Conservation (phyloP, 2,888 invertebrate species). For the Acronicta psi region DNA sequence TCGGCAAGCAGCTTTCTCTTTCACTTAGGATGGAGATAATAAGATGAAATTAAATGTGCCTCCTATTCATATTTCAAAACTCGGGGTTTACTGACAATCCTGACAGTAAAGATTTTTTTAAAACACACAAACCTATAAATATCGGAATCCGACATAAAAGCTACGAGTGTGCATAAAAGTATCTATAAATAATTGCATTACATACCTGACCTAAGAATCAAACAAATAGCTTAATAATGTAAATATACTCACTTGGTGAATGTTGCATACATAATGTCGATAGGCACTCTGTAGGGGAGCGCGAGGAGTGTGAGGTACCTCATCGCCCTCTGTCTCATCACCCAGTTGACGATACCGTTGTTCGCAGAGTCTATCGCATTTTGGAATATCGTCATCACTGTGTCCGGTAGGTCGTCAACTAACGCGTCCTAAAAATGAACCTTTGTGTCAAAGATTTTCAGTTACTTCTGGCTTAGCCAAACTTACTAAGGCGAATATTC, state of each 20-base stretch:
- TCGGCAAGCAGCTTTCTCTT: constrained; percentile 40
- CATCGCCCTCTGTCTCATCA: constrained; percentile 95
- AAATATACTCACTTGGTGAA: constrained; percentile 93
- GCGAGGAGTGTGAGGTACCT: constrained; percentile 94
- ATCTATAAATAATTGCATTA: too few species aligned
- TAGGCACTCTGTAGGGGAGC: constrained; percentile 96
- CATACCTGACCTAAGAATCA: not conserved
- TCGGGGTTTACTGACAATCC: too few species aligned
- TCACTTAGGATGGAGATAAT: constrained; percentile 4
- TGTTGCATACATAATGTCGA: constrained; percentile 95
- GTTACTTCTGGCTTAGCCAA: too few species aligned
- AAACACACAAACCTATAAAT: too few species aligned
- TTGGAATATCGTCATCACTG: constrained; percentile 96
- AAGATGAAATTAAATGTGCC: constrained; percentile 10
- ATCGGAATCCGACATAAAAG: too few species aligned
- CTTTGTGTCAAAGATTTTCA: not conserved
- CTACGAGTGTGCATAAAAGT: too few species aligned
- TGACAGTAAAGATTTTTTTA: too few species aligned
- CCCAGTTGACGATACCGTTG: constrained; percentile 96
- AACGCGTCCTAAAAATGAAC: constrained; percentile 92
- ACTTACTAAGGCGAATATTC: too few species aligned
- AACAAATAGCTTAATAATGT: not conserved
- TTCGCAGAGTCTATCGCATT: constrained; percentile 98
- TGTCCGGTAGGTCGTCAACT: constrained; percentile 96
- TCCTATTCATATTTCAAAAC: not conserved